Evolutionary conservation across 2,888 invertebrate genomes (phyloP), one percentile per base, ranked within the genome.

Genomic region (Camptogramma bilineatum): DNA sequence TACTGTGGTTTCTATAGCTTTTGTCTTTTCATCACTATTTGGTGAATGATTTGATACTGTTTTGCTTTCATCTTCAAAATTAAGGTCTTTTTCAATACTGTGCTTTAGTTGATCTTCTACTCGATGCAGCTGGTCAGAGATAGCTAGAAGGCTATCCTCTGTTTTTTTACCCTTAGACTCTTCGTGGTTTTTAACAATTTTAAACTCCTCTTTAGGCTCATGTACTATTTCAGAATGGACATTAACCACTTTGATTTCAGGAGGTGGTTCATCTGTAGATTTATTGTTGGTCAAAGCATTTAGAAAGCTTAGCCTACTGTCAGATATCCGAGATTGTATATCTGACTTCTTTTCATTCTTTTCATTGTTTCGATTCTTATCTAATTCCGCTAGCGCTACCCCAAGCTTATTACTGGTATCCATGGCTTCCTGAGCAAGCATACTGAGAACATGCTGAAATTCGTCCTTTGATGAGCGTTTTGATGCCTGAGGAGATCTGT

Each of bases 361-460:
- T 64, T 78, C 81, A 73, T 85, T 88, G 68, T 89, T 88, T 70
- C 90, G 87, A 79, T 92, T 92, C 78, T 90, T 90, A 71, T 91
- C 91, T 77, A 95, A 78, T 79, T 95, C 94, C 48, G 94, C 94
- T 78, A 96, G 86, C 68, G 96, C 96, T 69, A 94, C 94, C n/a
- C 95, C 95, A 75, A 95, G 82, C 74, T 95, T 95, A 70, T 95
- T 95, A 79, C 96, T 96, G 50, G 96, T 96, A 79, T 96, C 96
- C 88, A 95, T 95, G 13, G 96, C 96, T 93, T 97, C 96, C 79
- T 95, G 95, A 10, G 96, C 96, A 65, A 97, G 93, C 81, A 95
- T 95, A 75, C 95, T 95, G 55, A 97, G 88, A 42, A 96, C 94
- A 79, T 96, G 96, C 82, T 96, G 96, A 82, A 96, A 86, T 86